Evolutionary conservation across 2,888 invertebrate species (phyloP).

Genomic region (Andrena haemorrhoa): DNA sequence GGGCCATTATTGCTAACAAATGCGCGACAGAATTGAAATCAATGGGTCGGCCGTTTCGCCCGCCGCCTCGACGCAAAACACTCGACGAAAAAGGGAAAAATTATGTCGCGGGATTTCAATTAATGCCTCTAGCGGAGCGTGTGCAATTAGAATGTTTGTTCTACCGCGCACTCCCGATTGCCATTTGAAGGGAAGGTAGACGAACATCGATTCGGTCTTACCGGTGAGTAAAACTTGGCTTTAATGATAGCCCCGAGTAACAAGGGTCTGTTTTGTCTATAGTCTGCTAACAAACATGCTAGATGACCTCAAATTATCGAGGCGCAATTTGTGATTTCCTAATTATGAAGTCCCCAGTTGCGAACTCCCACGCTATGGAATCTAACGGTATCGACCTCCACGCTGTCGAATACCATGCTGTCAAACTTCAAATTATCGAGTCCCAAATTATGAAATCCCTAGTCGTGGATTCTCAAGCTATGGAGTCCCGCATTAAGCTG

Average conservation of each 20-base stretch:
- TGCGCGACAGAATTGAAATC: slow-evolving; percentile 35
- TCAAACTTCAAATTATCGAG: too few species aligned
- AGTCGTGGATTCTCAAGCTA: not conserved
- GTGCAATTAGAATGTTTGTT: slow-evolving; percentile 38
- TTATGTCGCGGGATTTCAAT: slow-evolving; percentile 21
- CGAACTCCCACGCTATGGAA: too few species aligned
- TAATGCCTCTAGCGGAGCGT: slow-evolving; percentile 13
- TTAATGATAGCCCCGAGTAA: not conserved
- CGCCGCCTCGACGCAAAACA: not conserved
- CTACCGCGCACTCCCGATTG: slow-evolving; percentile 12
- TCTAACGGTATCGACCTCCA: too few species aligned
- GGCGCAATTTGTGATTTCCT: too few species aligned
- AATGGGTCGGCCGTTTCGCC: slow-evolving; percentile 1
- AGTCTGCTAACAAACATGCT: not conserved
- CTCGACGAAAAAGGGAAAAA: not conserved
- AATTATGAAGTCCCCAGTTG: too few species aligned
- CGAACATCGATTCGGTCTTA: not conserved
- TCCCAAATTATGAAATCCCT: too few species aligned
- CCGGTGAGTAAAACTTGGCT: not conserved
- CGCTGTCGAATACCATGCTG: too few species aligned
- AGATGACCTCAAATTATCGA: too few species aligned
- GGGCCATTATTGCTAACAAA: slow-evolving; percentile 58
- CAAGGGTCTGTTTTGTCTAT: not conserved
- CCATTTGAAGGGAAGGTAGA: slow-evolving; percentile 14
- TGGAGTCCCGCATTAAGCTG: not conserved